These are phyloP conservation scores for Tachuris rubrigastra DNA, from an alignment of 2,113 vertebrate species.

Conservation along the genomic window DNA sequence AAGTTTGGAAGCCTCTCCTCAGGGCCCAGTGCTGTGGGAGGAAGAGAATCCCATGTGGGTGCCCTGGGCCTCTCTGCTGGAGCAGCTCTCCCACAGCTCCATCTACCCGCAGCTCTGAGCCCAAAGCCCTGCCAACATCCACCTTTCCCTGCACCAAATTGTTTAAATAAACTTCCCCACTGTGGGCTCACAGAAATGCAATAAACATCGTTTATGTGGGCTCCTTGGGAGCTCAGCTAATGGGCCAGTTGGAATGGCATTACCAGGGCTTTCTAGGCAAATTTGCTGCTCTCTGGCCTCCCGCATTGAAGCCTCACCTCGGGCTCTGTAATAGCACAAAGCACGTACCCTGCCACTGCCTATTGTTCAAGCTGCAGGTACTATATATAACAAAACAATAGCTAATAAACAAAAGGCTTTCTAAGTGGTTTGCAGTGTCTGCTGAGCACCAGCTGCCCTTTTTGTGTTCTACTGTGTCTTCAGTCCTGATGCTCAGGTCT, in stretches of 20 bases:
- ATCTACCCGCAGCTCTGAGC: not conserved
- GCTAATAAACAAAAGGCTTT: conserved; percentile 22
- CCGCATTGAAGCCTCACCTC: not conserved
- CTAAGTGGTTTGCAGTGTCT: not conserved
- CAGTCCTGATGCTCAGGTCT: not conserved
- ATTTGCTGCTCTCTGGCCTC: not conserved
- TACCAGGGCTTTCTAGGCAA: not conserved
- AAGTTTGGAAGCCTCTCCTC: not conserved
- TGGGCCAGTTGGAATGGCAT: not conserved
- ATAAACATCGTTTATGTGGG: not conserved
- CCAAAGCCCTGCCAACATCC: not conserved
- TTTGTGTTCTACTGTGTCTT: not conserved
- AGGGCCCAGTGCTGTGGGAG: not conserved
- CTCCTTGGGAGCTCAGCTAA: not conserved
- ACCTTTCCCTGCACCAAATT: not conserved
- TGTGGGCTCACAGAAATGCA: not conserved
- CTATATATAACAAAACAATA: conserved; percentile 10
- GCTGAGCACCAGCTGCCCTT: not conserved
- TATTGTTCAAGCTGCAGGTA: not conserved
- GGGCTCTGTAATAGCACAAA: fast-evolving
- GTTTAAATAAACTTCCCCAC: not conserved
- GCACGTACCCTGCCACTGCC: not conserved
- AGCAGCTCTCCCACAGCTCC: not conserved
- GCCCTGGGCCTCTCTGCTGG: not conserved
- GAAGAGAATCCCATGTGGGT: not conserved